Evolutionary conservation across 2,888 invertebrate species (phyloP), one percentile per base, ranked within the genome.

Genomic region (Neoascia interrupta): DNA sequence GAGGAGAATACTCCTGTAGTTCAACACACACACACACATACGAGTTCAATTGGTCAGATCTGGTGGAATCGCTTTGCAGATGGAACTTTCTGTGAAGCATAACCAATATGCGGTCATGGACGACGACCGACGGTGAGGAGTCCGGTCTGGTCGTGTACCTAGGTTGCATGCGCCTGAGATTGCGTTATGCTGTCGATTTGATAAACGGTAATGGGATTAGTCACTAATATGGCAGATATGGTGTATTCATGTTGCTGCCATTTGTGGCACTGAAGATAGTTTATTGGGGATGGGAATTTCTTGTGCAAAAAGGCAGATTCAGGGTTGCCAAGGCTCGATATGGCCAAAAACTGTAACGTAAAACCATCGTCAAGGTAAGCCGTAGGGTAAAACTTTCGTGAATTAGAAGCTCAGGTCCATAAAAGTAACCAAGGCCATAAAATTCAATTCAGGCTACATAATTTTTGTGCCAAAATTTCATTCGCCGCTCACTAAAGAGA

Each of bases 131-230:
- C 23, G 21, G 6, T 1, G 15, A 3, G 21, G 10, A 19, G 47
- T 28, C n/a, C 21, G 16, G 21, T 15, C 3, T 18, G 18, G 34
- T 16, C 19, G 15, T 21, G 53, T n/a, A n/a, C n/a, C 16, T 13
- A 10, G 21, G 18, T 39, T 37, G 69, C 56, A 43, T 39, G 51
- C 23, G 28, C 47, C 31, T 3, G 28, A 11, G 63, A 79, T 79
- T 72, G 66, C 54, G 72, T 79, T 79, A 79, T 66, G 72, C 68
- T 79, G 72, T 72, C 76, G 70, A 72, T 66, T 64, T 79, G 76
- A 79, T 79, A 79, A 76, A 76, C 76, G 76, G 72, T 76, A 76
- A 76, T 76, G 76, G 76, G 76, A 72, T 76, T 76, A 66, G 64
- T 47, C 54, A 34, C 76, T 76, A 72, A 76, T 76, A 76, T 76